These are phyloP conservation scores for Alviniconcha marisindica DNA, from an alignment of 1,140 invertebrate species.

Conservation along the genomic window DNA sequence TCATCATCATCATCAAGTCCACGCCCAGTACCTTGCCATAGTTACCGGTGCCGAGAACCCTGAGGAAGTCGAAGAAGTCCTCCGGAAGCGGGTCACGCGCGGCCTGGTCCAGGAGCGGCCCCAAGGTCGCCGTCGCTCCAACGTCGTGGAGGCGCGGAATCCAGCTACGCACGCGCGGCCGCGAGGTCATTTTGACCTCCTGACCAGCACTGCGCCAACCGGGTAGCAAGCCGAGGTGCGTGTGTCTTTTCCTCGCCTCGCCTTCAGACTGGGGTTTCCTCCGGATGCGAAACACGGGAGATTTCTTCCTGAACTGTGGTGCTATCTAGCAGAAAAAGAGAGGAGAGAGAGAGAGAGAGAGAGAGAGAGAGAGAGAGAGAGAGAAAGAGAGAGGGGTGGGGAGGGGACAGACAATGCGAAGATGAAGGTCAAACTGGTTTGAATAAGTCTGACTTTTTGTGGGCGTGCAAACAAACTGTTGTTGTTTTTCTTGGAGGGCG, in stretches of 20 bases:
- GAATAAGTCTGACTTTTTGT: too few relatives aligned
- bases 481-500: too few relatives aligned
- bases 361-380: neutral
- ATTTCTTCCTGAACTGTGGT: neutral
- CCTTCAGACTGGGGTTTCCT: neutral
- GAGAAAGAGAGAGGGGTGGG: neutral
- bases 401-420: neutral
- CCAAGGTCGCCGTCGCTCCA: neutral
- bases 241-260: neutral
- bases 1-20: too few relatives aligned
- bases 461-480: too few relatives aligned
- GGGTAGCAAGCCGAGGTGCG: neutral
- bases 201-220: neutral
- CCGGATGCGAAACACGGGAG: neutral
- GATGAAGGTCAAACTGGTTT: too few relatives aligned
- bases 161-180: neutral
- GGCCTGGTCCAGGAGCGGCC: neutral
- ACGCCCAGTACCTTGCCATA: constrained; percentile 25
- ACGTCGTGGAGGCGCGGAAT: constrained; percentile 1
- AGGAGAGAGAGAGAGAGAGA: neutral
- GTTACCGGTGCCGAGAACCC: neutral
- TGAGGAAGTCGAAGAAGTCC: neutral
- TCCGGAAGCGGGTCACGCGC: neutral
- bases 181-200: too few relatives aligned
- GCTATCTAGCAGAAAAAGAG: neutral